Evolutionary conservation across 2,888 invertebrate genomes (phyloP).

Genomic region (Diabrotica balteata): DNA sequence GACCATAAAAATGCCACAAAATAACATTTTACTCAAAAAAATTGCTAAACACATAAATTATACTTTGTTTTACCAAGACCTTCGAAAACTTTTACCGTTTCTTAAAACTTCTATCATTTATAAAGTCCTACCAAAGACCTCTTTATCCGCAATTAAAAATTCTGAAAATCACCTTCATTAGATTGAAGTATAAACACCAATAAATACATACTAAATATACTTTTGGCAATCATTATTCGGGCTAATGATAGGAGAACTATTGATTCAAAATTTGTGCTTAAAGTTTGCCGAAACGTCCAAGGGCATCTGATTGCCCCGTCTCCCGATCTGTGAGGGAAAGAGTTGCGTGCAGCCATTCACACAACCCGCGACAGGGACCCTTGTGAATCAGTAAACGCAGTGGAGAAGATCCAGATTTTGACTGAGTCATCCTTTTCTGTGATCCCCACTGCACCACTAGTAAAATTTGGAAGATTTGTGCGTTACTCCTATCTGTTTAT

Average conservation of each 20-base stretch:
- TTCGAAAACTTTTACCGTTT: slow-evolving; percentile 35
- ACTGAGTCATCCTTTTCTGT: no score
- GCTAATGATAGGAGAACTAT: slow-evolving; percentile 51
- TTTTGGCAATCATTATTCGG: slow-evolving; percentile 57
- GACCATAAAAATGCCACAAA: no score
- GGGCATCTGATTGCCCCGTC: slow-evolving; percentile 61
- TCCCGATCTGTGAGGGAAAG: slow-evolving; percentile 50
- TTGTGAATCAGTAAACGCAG: slow-evolving; percentile 40
- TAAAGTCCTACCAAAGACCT: not conserved
- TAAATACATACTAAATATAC: slow-evolving; percentile 42
- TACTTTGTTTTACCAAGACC: not conserved
- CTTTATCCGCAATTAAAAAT: slow-evolving; percentile 5
- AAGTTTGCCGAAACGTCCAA: slow-evolving; percentile 39
- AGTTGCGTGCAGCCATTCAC: slow-evolving; percentile 73
- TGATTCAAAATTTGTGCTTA: slow-evolving; percentile 27
- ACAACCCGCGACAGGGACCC: slow-evolving; percentile 63
- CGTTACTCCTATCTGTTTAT: slow-evolving; percentile 24
- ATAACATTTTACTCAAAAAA: no score
- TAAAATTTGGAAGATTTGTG: slow-evolving; percentile 14
- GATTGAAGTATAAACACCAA: slow-evolving; percentile 40
- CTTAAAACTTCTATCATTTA: slow-evolving; percentile 37
- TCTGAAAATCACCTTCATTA: not conserved
- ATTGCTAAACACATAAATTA: no score
- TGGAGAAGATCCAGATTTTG: not conserved
- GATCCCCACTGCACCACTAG: slow-evolving; percentile 12